Conservation (phyloP, 2,113 vertebrate genomes). For the Rallus limicola region DNA sequence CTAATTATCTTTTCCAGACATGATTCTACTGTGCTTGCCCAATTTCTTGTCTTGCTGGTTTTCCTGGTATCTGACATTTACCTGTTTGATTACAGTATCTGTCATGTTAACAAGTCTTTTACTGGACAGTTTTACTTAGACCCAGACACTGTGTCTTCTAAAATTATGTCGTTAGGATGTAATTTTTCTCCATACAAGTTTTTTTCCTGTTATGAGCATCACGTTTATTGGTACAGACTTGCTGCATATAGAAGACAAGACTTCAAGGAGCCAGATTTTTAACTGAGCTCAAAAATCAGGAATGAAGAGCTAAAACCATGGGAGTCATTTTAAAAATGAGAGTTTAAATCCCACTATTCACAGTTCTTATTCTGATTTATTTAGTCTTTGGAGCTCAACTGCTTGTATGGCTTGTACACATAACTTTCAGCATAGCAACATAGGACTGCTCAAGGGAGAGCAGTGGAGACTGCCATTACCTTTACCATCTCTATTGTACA, state of each 20-base stretch:
- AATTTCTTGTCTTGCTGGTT: background rate
- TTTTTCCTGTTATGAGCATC: background rate
- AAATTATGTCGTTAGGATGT: background rate
- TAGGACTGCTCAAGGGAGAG: background rate
- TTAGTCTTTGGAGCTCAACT: background rate
- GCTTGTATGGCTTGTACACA: background rate
- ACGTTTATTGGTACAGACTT: background rate
- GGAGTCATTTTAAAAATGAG: background rate
- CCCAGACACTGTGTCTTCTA: background rate
- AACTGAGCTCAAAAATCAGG: background rate
- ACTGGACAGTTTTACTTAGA: background rate
- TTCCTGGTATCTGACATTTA: background rate
- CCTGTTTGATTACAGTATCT: background rate
- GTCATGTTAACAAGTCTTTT: background rate
- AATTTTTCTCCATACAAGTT: background rate
- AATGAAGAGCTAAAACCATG: background rate
- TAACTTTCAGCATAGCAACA: background rate
- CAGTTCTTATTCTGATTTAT: background rate
- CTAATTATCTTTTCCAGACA: background rate
- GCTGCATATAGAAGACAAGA: background rate
- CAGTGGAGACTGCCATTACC: background rate
- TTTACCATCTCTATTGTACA: background rate
- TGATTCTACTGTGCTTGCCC: background rate
- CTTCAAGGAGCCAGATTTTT: background rate
- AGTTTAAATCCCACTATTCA: background rate